Evolutionary conservation across 2,888 invertebrate genomes (phyloP), one percentile per base, ranked within the genome.

Genomic region (Megaustenia siamemsis): DNA sequence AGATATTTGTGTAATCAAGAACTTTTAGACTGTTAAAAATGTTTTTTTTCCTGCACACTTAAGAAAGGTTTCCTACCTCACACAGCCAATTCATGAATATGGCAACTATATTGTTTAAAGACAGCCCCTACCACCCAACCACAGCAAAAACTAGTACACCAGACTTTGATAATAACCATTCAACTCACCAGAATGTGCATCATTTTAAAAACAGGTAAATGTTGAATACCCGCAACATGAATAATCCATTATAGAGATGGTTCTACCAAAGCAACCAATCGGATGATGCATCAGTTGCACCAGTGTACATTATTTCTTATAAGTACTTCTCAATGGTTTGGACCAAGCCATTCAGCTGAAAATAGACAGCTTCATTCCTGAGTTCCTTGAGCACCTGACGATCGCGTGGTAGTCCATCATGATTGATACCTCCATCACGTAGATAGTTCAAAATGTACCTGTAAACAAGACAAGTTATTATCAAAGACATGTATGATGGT

Each of bases 401-500:
- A 85, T 90, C 91, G 73, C 90, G 88, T 0, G 93, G 93, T 83
- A 93, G 85, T n/a, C 90, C 88, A 45, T 92, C 91, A 32, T 89
- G 87, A 56, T 88, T 89, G 10, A 92, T 86, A 68, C 90, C 90
- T 32, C 93, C 93, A 82, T 93, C 93, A 12, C 93, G 88, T 80
- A 93, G 88, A 87, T 92, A 93, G 86, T 93, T 93, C 85, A 93
- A 87, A 82, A 93, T 92, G 85, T 92, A 87, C 63, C 85, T 85
- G 80, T 21, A 8, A 12, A 18, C 21, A 77, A 28, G 32, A 43
- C 10, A 75, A 82, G 40, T 1, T 66, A 40, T 15, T 66, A 10
- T 21, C 43, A 45, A 43, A 43, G 21, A 69, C 38, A 69, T n/a
- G n/a, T n/a, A n/a, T n/a, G n/a, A n/a, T n/a, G n/a, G n/a, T n/a